Base-by-base conservation (phyloP, 64 coral and sea anemone genomes). In the Cladopsammia gracilis region DNA sequence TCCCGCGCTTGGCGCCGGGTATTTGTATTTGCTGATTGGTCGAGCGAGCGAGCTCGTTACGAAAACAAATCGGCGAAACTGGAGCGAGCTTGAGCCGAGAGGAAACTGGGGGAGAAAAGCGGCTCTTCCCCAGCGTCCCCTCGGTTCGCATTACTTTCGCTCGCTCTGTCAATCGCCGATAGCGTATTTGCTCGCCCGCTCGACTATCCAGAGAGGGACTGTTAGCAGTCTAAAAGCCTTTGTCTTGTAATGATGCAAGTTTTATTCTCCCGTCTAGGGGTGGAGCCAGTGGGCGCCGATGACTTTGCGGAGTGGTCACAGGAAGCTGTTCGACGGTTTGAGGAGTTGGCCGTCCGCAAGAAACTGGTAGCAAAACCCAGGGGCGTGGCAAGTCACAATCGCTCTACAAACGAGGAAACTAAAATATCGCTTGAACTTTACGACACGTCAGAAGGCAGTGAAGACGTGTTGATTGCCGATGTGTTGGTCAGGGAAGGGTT, bases 381-480 rank as follows among this genome's bases (percentile, higher is more conserved):
- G 22, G 91, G 84, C 14, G 71, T 26, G 23, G 82, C 58, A 4
- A 79, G 43, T 46, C 75, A 68, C n/a, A 86, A 46, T 4, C 73
- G 50, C 24, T 62, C 23, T 4, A 77, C 58, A 14, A 78, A 64
- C 5, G 91, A 85, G n/a, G 82, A 93, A 43, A 48, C 70, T 2
- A 93, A 93, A 77, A 66, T 93, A 46, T 75, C 70, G 5, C 60
- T 93, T 45, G 64, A 73, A 19, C 23, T 93, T 19, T 93, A 68
- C 48, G 91, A 93, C 64, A 93, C 91, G 3, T 91, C 89, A 64
- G 44, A 62, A 65, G 79, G 52, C 25, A 75, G 78, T 5, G 65
- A 93, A 47, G 91, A 93, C 52, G 12, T 93, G 6, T 25, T 76
- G 22, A 77, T 93, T 20, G 71, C 91, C 10, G 82, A 93, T 26